phyloP scores from a whole-genome alignment of 2,797 vertebrate genomes.

The Huso huso region DNA sequence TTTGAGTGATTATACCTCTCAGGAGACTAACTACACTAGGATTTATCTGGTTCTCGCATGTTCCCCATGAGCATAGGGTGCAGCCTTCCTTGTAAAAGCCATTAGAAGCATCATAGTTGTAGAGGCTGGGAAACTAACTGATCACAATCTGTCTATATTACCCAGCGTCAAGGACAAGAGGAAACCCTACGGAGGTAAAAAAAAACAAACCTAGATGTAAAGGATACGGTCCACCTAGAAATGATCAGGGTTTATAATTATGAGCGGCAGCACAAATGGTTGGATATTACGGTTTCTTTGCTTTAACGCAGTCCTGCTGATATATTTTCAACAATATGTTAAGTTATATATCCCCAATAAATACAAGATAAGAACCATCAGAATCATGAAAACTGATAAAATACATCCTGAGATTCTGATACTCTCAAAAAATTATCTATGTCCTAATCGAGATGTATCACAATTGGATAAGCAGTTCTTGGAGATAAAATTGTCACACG shows the following conservation, averaged over 20 bases:
- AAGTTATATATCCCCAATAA: too few relatives aligned
- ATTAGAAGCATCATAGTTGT: constrained; percentile 14
- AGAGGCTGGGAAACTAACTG: constrained; percentile 17
- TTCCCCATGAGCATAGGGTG: constrained; percentile 8
- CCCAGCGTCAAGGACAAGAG: constrained; percentile 29
- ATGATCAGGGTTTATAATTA: constrained; percentile 13
- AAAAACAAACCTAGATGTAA: constrained; percentile 12
- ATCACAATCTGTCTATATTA: constrained; percentile 25
- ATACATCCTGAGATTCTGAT: too few relatives aligned
- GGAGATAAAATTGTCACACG: too few relatives aligned
- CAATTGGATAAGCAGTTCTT: too few relatives aligned
- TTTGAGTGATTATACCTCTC: constrained; percentile 15
- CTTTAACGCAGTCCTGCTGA: too few relatives aligned
- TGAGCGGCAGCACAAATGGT: too few relatives aligned
- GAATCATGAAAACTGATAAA: too few relatives aligned
- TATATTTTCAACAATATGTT: too few relatives aligned
- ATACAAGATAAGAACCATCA: too few relatives aligned
- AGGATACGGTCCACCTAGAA: constrained; percentile 27
- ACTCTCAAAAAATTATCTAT: too few relatives aligned
- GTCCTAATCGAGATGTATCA: too few relatives aligned
- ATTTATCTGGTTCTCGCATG: constrained; percentile 12
- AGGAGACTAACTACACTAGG: constrained; percentile 9
- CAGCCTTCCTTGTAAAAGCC: constrained; percentile 5
- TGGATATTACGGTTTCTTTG: too few relatives aligned
- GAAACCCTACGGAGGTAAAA: constrained; percentile 18